Evolutionary conservation across 2,113 vertebrate species (phyloP).

Genomic region (Rattus rattus): DNA sequence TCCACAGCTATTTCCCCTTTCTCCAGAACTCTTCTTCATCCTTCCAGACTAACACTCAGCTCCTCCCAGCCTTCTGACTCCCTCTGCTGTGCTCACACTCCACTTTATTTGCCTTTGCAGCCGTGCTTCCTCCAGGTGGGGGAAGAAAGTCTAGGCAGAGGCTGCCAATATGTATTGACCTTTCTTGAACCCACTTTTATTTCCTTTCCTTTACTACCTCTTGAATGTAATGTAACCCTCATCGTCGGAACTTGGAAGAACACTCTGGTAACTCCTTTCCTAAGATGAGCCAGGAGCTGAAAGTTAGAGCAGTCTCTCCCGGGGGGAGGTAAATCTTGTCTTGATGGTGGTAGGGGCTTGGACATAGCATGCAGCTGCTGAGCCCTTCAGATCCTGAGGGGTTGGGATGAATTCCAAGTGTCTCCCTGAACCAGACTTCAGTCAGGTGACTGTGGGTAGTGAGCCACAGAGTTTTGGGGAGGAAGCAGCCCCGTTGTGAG

Average conservation of each 20-base stretch:
- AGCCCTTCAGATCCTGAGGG: neutral
- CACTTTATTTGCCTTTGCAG: neutral
- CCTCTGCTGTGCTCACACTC: neutral
- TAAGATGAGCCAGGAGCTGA: constrained; percentile 40
- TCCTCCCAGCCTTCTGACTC: neutral
- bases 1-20: neutral
- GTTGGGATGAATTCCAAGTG: constrained; percentile 27
- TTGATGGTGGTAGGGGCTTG: constrained; percentile 4
- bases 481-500: constrained; percentile 11
- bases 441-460: neutral
- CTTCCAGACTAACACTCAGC: neutral
- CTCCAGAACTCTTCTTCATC: constrained; percentile 31
- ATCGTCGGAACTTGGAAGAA: constrained; percentile 53
- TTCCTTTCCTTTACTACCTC: constrained; percentile 46
- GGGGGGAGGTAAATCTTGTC: neutral
- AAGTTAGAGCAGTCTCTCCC: neutral
- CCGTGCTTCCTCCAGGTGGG: neutral
- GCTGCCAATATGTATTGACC: neutral
- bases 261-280: constrained; percentile 39
- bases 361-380: neutral
- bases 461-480: neutral
- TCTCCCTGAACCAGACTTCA: neutral
- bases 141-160: neutral
- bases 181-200: constrained; percentile 37
- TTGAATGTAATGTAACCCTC: constrained; percentile 54